Conservation (phyloP, 2,797 vertebrate genomes). For the Pseudotriccus pelzelni region DNA sequence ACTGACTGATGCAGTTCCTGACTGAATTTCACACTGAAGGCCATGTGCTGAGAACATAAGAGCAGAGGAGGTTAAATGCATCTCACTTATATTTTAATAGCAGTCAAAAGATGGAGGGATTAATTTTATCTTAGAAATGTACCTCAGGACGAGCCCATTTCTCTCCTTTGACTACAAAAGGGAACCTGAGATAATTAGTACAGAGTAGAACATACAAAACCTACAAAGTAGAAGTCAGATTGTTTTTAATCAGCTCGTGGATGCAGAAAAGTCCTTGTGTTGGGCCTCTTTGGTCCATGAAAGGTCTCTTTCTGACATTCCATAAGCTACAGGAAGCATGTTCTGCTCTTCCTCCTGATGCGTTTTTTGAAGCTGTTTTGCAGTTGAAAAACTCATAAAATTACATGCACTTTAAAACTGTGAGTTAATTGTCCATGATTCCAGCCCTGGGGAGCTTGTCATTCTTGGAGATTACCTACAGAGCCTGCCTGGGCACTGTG, state of each 20-base stretch:
- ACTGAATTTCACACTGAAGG: neutral
- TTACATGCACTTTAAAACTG: neutral
- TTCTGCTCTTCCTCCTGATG: accelerated
- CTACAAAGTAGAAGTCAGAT: accelerated
- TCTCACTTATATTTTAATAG: neutral
- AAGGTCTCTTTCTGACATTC: neutral
- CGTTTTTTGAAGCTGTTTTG: neutral
- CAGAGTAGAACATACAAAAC: neutral
- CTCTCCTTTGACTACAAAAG: neutral
- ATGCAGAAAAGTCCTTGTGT: neutral
- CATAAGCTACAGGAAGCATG: neutral
- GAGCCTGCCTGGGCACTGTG: neutral
- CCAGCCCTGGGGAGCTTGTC: neutral
- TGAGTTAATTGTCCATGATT: neutral
- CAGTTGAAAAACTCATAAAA: neutral
- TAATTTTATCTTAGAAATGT: neutral
- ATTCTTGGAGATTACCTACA: neutral
- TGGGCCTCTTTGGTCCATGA: neutral
- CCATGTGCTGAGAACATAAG: neutral
- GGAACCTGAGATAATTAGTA: neutral
- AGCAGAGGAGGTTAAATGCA: neutral
- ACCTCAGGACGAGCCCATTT: neutral
- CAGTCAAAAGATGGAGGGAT: neutral
- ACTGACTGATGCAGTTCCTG: neutral
- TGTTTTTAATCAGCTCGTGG: neutral